Percentiles rank a stretch among this genome's conserved stretches.
Conservation (phyloP, 2,797 vertebrate species). For the Syngnathus rostellatus region DNA sequence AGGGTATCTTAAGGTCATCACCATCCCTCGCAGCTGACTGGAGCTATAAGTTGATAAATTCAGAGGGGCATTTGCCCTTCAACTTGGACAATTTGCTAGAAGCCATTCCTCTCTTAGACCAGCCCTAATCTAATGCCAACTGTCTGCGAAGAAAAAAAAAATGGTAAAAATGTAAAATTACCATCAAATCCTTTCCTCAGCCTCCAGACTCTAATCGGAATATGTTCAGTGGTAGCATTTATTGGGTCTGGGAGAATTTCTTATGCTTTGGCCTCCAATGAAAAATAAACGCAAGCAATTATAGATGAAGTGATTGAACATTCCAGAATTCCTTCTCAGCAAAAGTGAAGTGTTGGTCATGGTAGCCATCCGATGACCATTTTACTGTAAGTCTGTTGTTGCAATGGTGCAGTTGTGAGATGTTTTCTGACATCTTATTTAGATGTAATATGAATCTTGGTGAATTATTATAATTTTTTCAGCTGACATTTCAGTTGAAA, state of each 20-base stretch:
- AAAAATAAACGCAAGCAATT: conserved; percentile 72
- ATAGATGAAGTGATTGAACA: conserved; percentile 70
- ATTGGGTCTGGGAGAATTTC: conserved; percentile 66
- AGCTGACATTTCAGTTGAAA: not conserved
- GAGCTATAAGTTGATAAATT: conserved; percentile 74
- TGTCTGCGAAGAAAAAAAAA: conserved; percentile 66
- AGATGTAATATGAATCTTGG: no score
- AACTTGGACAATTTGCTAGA: conserved; percentile 71
- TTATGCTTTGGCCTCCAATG: conserved; percentile 61
- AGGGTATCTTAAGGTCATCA: conserved; percentile 73
- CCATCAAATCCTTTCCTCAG: conserved; percentile 50
- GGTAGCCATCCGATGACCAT: conserved; percentile 29
- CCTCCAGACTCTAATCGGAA: conserved; percentile 62
- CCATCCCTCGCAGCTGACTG: conserved; percentile 63
- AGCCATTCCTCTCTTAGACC: conserved; percentile 65
- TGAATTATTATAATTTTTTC: no score
- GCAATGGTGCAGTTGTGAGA: conserved; percentile 26
- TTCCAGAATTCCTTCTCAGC: conserved; percentile 50
- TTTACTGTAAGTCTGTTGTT: conserved; percentile 31
- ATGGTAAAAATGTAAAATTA: conserved; percentile 75
- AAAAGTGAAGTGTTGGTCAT: conserved; percentile 57
- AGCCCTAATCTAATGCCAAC: conserved; percentile 75
- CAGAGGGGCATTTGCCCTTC: conserved; percentile 76
- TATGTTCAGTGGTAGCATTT: conserved; percentile 62
- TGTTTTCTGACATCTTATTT: conserved; percentile 31